Evolutionary conservation across 2,113 vertebrate genomes (phyloP).

Genomic region (Dicentrarchus labrax): DNA sequence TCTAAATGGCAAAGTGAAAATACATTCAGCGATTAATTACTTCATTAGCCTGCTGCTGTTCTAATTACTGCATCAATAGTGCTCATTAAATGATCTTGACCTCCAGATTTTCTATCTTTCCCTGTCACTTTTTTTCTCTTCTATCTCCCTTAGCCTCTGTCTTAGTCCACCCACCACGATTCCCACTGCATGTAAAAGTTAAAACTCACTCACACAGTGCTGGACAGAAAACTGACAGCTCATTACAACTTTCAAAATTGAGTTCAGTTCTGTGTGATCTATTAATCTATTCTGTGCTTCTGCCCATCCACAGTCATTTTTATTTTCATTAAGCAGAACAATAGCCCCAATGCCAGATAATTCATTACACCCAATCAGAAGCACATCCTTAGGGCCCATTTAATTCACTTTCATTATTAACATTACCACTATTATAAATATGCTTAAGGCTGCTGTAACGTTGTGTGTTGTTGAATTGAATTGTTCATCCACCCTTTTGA

Average conservation of each 20-base stretch:
- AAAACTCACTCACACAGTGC: conserved; percentile 47
- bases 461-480: conserved; percentile 48
- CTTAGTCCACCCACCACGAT: conserved; percentile 27
- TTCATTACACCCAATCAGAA: conserved; percentile 82
- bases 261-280: conserved; percentile 79
- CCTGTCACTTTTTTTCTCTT: conserved; percentile 28
- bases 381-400: conserved; percentile 73
- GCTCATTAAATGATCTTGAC: conserved; percentile 70
- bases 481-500: conserved; percentile 54
- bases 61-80: conserved; percentile 61
- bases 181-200: conserved; percentile 34
- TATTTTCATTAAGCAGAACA: conserved; percentile 81
- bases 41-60: conserved; percentile 56
- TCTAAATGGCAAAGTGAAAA: conserved; percentile 47
- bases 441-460: conserved; percentile 46
- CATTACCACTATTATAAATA: conserved; percentile 80
- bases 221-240: conserved; percentile 75
- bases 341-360: conserved; percentile 67
- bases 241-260: conserved; percentile 79
- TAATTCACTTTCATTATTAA: conserved; percentile 81
- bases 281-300: conserved; percentile 77
- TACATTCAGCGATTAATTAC: conserved; percentile 49
- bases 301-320: conserved; percentile 57
- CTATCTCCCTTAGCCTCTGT: conserved; percentile 8
- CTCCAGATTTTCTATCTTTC: conserved; percentile 55